Percentiles rank a stretch among this genome's conserved stretches.
phyloP scores from a whole-genome alignment of 1,140 invertebrate species.

The Chelonus insularis region DNA sequence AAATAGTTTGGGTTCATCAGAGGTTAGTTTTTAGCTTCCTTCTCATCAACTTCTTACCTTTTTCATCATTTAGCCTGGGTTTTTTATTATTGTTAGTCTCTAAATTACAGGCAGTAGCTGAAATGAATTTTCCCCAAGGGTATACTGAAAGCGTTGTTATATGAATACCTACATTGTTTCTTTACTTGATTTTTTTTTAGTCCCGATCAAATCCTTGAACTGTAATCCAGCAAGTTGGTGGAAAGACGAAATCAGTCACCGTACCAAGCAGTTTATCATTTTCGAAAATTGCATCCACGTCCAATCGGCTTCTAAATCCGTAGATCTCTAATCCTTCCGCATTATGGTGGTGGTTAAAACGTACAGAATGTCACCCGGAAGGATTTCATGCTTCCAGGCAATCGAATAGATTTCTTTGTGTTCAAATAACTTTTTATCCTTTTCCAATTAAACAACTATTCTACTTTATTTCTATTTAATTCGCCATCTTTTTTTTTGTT shows the following conservation, averaged over 20 bases:
- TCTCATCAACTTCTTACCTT: neutral
- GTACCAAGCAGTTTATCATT: neutral
- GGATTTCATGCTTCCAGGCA: constrained; percentile 7
- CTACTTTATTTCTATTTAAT: neutral
- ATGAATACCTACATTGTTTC: neutral
- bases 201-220: neutral
- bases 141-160: neutral
- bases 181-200: neutral
- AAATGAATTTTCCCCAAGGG: neutral
- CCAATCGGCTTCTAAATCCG: constrained; percentile 17
- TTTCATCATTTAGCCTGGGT: neutral
- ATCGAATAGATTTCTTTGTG: constrained; percentile 24
- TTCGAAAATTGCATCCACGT: constrained; percentile 23
- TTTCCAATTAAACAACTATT: neutral
- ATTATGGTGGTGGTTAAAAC: constrained; percentile 24
- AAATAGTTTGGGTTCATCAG: neutral
- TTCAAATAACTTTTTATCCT: constrained; percentile 10
- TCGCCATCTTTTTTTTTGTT: no score
- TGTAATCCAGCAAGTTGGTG: neutral
- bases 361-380: constrained; percentile 1
- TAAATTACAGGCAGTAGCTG: neutral
- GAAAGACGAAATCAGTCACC: neutral
- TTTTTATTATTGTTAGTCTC: constrained; percentile 10
- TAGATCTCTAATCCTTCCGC: constrained; percentile 14
- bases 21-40: no score